Conservation (phyloP, 2,888 invertebrate genomes). For the Drosophila suboccidentalis region DNA sequence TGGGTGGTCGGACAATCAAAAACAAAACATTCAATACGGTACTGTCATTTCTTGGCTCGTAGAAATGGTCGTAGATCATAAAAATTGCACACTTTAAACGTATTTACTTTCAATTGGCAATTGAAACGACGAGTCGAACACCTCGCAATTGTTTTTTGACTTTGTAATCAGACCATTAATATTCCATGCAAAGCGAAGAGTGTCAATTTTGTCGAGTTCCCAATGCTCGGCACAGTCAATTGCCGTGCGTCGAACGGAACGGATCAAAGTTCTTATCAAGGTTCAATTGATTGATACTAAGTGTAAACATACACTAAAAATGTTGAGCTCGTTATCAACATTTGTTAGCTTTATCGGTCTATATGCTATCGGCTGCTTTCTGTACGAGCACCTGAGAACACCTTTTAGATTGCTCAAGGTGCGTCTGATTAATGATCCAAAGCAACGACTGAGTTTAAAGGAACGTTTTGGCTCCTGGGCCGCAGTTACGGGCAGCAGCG, state of each 20-base stretch:
- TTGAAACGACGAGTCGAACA: slow-evolving; percentile 13
- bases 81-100: slow-evolving; percentile 4
- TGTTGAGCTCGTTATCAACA: slow-evolving; percentile 45
- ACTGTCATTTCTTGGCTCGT: neutral
- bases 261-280: slow-evolving; percentile 17
- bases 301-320: slow-evolving; percentile 5
- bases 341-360: slow-evolving; percentile 87
- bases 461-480: slow-evolving; percentile 94
- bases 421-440: slow-evolving; percentile 86
- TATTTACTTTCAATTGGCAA: slow-evolving; percentile 2
- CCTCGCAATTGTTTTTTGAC: slow-evolving; percentile 17
- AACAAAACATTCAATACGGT: slow-evolving; percentile 8
- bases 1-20: slow-evolving; percentile 5
- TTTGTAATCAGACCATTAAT: slow-evolving; percentile 45
- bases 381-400: slow-evolving; percentile 88
- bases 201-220: neutral
- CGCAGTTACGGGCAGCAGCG: slow-evolving; percentile 95
- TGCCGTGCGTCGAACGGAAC: slow-evolving; percentile 20
- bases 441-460: slow-evolving; percentile 87
- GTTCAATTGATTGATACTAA: no score
- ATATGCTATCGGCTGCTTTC: slow-evolving; percentile 86
- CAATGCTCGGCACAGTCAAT: slow-evolving; percentile 39
- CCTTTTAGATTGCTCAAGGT: slow-evolving; percentile 86
- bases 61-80: slow-evolving; percentile 22
- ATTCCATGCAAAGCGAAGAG: slow-evolving; percentile 32